phyloP scores from a whole-genome alignment of 2,113 vertebrate genomes.

The Lagenorhynchus albirostris region DNA sequence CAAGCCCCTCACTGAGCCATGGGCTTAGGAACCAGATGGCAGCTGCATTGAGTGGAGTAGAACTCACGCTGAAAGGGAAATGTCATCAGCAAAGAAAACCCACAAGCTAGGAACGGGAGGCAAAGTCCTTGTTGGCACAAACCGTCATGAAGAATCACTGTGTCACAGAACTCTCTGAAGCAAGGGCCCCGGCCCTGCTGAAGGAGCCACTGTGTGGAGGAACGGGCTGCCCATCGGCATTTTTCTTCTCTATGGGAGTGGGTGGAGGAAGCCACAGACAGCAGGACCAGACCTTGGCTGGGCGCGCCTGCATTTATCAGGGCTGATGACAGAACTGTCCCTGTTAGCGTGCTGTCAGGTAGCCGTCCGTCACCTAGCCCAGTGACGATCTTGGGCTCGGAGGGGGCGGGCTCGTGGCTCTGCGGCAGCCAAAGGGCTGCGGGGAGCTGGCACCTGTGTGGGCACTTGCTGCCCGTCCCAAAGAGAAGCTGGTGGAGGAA shows the following conservation, averaged over 20 bases:
- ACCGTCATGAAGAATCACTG: not conserved
- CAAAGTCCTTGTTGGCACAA: not conserved
- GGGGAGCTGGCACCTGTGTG: not conserved
- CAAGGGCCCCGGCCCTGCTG: not conserved
- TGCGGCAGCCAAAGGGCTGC: not conserved
- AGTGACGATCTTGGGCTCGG: not conserved
- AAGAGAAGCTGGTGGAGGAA: not conserved
- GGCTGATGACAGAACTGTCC: not conserved
- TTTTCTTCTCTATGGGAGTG: conserved; percentile 4
- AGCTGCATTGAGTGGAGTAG: not conserved
- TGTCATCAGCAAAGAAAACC: conserved; percentile 38
- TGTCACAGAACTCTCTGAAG: not conserved
- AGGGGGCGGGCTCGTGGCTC: not conserved
- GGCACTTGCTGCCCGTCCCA: not conserved
- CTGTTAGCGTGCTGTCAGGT: not conserved
- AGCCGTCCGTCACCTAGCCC: not conserved
- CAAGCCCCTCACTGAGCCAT: not conserved
- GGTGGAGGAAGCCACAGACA: conserved; percentile 32
- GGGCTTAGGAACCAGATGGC: conserved; percentile 54
- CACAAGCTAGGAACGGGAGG: not conserved
- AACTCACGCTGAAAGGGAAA: not conserved
- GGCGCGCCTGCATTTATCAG: not conserved
- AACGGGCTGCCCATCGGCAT: conserved; percentile 47
- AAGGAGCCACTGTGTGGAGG: not conserved
- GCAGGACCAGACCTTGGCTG: conserved; percentile 61